Base-by-base conservation (phyloP, 2,888 invertebrate species). In the Bombylius major region DNA sequence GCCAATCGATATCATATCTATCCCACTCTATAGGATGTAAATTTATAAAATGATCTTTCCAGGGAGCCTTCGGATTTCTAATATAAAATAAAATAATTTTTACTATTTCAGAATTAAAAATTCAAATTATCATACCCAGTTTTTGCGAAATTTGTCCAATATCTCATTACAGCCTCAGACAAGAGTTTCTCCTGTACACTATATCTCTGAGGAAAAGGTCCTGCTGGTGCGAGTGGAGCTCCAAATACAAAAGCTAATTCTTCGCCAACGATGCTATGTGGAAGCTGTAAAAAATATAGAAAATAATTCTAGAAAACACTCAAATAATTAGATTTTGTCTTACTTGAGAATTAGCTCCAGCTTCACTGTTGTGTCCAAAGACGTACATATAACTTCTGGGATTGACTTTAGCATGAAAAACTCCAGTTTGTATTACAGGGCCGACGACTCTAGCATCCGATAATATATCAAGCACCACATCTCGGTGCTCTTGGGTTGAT, bases 131-230 rank as follows among this genome's bases (percentile, higher is more conserved):
- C 82, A 80, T 76, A 92, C 93, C 93, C 93, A 56, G 86, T 84
- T 73, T 88, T 87, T 4, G 89, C 91, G 67, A 94, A 94, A 75
- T 93, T 93, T 58, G 87, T 85, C 87, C 91, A 92, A 72, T 88
- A 83, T 62, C 86, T 82, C 88, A 94, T 93, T 65, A 92, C 80
- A 39, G 85, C 84, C 76, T 92, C 90, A 51, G 92, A 88, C 58
- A 94, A 81, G 51, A 87, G 77, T 66, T 81, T 82, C 73, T 94
- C 94, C 57, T 82, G 81, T 58, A 80, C 79, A 46, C 85, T 87
- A 73, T 87, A 93, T 65, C 84, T 83, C 51, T 80, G 78, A 59
- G 80, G 81, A 64, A 85, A 84, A 64, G 87, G 86, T 63, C 84
- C 82, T 63, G 80, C 82, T 6, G 82, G 82, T 49, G 83, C 83